phyloP scores from a whole-genome alignment of 2,888 invertebrate species.

The Drosophila neotestacea region DNA sequence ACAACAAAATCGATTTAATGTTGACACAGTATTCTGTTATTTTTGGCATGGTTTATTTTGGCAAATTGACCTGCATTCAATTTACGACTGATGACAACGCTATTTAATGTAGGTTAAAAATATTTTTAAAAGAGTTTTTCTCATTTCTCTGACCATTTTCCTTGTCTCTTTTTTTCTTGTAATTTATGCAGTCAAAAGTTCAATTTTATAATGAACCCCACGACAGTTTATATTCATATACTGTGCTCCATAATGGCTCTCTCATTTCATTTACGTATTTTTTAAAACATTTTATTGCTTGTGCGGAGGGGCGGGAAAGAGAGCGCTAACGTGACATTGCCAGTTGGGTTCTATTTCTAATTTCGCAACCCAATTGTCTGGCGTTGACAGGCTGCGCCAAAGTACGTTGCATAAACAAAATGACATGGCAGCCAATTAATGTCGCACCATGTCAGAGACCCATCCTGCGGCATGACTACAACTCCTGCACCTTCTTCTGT shows the following conservation, averaged over 20 bases:
- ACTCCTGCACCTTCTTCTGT: slow-evolving; percentile 5
- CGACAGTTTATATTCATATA: slow-evolving; percentile 8
- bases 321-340: slow-evolving; percentile 54
- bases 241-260: slow-evolving; percentile 39
- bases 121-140: neutral
- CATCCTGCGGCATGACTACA: slow-evolving; percentile 19
- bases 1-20: too few relatives aligned
- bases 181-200: slow-evolving; percentile 1
- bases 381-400: slow-evolving; percentile 23
- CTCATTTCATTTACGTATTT: slow-evolving; percentile 35
- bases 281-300: slow-evolving; percentile 42
- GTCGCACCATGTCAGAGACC: slow-evolving; percentile 65
- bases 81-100: too few relatives aligned
- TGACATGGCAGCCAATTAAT: slow-evolving; percentile 79
- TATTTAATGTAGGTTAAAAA: neutral
- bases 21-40: too few relatives aligned
- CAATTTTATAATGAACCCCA: slow-evolving; percentile 16
- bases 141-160: neutral
- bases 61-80: too few relatives aligned
- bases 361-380: slow-evolving; percentile 52
- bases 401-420: slow-evolving; percentile 67
- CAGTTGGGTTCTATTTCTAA: slow-evolving; percentile 45
- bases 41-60: too few relatives aligned
- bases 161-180: neutral
- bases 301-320: neutral